phyloP scores from a whole-genome alignment of 2,888 invertebrate genomes.

The Polyommatus iphigenia region DNA sequence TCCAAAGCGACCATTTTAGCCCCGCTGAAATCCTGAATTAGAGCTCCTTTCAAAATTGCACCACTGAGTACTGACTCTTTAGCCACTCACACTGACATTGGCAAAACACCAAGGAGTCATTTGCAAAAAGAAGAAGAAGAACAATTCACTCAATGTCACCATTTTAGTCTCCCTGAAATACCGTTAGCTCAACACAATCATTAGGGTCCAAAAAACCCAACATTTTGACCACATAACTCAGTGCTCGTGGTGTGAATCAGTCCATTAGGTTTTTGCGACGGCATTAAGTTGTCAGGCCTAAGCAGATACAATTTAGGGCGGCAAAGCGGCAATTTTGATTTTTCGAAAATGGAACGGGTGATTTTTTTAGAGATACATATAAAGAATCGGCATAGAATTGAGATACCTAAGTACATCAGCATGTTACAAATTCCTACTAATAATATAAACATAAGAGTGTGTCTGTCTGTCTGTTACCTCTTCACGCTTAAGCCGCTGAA shows the following conservation, averaged over 20 bases:
- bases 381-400: not conserved
- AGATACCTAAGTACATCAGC: not conserved
- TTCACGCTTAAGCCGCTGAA: too few species aligned
- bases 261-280: slow-evolving; percentile 54
- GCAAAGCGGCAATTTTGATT: not conserved
- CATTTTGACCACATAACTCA: slow-evolving; percentile 1
- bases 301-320: slow-evolving; percentile 13
- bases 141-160: not conserved
- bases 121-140: not conserved
- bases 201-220: not conserved
- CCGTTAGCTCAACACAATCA: not conserved
- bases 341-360: not conserved
- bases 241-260: slow-evolving; percentile 51
- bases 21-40: too few species aligned
- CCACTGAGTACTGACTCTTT: too few species aligned
- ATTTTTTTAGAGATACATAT: not conserved
- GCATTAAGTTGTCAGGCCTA: slow-evolving; percentile 14
- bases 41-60: too few species aligned
- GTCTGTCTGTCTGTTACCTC: too few species aligned
- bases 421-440: too few species aligned
- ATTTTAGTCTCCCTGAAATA: not conserved
- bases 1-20: too few species aligned
- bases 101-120: too few species aligned
- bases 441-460: too few species aligned
- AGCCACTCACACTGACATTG: too few species aligned